A percentile compares a stretch with the other conserved stretches of the same genome.
These are phyloP conservation scores for Paedocypris micromegethes DNA, from an alignment of 2,797 vertebrate species.

Conservation along the genomic window DNA sequence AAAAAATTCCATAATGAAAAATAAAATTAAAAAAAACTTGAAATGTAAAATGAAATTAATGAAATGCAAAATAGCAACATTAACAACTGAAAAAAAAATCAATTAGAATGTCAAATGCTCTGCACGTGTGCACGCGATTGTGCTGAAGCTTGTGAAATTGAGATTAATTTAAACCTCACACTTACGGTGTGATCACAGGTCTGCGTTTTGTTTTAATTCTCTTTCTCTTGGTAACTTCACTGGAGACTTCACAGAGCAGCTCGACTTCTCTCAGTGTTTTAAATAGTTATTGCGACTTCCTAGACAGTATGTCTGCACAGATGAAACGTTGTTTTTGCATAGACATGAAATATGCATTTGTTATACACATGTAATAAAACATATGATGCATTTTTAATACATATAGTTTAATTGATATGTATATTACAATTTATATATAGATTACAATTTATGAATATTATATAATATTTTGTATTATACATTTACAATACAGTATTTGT, in stretches of 20 bases:
- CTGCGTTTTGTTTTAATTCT: slow-evolving; percentile 38
- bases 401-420: too few species aligned
- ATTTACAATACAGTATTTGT: too few species aligned
- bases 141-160: slow-evolving; percentile 31
- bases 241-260: slow-evolving; percentile 29
- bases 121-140: slow-evolving; percentile 14
- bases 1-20: not conserved
- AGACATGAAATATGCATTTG: not conserved
- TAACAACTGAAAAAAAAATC: slow-evolving; percentile 31
- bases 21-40: slow-evolving; percentile 1
- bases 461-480: too few species aligned
- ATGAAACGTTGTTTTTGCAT: too few species aligned
- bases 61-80: slow-evolving; percentile 31
- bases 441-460: too few species aligned
- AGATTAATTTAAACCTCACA: slow-evolving; percentile 41
- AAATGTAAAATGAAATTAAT: slow-evolving; percentile 24
- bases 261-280: slow-evolving; percentile 6
- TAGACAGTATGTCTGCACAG: slow-evolving; percentile 15
- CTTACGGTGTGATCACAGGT: slow-evolving; percentile 39
- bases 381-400: too few species aligned
- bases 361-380: not conserved
- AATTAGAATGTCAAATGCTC: slow-evolving; percentile 33
- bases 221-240: slow-evolving; percentile 30
- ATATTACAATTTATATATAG: too few species aligned
- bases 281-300: slow-evolving; percentile 13